These are phyloP conservation scores for Sander lucioperca DNA, from an alignment of 2,113 vertebrate genomes.

Conservation along the genomic window DNA sequence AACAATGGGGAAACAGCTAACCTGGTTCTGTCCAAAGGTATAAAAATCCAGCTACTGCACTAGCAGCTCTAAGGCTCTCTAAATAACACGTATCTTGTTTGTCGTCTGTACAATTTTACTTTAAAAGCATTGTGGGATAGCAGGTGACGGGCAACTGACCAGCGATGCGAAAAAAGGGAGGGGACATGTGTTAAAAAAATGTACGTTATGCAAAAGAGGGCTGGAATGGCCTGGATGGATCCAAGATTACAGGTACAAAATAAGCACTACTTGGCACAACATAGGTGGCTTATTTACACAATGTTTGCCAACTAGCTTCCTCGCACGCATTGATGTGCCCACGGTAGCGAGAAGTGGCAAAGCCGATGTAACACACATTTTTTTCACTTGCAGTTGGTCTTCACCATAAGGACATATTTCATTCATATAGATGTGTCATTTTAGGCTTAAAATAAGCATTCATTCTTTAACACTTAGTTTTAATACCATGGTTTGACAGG, in stretches of 20 bases:
- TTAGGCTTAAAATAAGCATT: neutral
- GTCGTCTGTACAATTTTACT: too few relatives aligned
- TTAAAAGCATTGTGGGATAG: too few relatives aligned
- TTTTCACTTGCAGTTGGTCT: neutral
- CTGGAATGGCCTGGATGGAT: neutral
- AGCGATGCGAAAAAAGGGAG: neutral
- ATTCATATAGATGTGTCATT: neutral
- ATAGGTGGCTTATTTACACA: neutral
- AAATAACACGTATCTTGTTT: too few relatives aligned
- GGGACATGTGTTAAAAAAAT: neutral
- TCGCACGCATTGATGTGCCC: neutral
- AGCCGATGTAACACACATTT: neutral
- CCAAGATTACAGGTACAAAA: neutral
- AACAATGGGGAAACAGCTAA: too few relatives aligned
- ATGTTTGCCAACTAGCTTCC: neutral
- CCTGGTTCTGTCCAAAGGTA: neutral
- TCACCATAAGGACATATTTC: neutral
- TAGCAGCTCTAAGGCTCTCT: neutral
- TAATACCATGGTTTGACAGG: slow-evolving; percentile 12
- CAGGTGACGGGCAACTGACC: too few relatives aligned
- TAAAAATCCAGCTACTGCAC: neutral
- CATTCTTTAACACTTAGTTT: neutral
- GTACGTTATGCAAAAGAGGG: neutral
- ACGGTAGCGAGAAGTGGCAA: neutral
- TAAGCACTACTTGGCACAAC: neutral